phyloP scores from a whole-genome alignment of 2,113 vertebrate species.

The Anhinga rufa region DNA sequence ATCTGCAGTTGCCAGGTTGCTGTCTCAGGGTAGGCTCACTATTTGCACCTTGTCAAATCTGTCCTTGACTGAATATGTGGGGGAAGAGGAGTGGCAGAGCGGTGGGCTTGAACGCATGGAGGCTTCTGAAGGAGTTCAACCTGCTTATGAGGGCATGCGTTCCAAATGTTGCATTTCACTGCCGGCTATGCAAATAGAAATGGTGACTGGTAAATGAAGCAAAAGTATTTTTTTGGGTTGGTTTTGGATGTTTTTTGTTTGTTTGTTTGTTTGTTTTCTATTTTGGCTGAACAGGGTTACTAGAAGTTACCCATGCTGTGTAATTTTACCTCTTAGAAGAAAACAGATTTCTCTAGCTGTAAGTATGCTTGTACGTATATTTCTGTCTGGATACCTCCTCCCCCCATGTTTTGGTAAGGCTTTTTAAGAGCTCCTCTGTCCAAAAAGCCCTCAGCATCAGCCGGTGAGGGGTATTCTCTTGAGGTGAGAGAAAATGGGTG shows the following conservation, averaged over 20 bases:
- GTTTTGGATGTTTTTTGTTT: no score
- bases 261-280: neutral
- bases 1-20: neutral
- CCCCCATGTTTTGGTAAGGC: neutral
- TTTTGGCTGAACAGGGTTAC: neutral
- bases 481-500: rapidly evolving
- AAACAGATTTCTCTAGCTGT: neutral
- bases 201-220: neutral
- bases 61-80: neutral
- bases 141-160: neutral
- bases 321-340: neutral
- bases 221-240: neutral
- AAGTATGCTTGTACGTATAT: neutral
- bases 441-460: neutral
- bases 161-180: neutral
- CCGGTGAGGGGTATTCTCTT: neutral
- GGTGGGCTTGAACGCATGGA: rapidly evolving
- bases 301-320: neutral
- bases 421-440: neutral
- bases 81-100: neutral
- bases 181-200: neutral
- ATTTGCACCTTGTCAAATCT: neutral
- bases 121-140: neutral
- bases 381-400: neutral
- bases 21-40: neutral